Evolutionary conservation across 2,113 vertebrate species (phyloP).

Genomic region (Acrocephalus kingi): DNA sequence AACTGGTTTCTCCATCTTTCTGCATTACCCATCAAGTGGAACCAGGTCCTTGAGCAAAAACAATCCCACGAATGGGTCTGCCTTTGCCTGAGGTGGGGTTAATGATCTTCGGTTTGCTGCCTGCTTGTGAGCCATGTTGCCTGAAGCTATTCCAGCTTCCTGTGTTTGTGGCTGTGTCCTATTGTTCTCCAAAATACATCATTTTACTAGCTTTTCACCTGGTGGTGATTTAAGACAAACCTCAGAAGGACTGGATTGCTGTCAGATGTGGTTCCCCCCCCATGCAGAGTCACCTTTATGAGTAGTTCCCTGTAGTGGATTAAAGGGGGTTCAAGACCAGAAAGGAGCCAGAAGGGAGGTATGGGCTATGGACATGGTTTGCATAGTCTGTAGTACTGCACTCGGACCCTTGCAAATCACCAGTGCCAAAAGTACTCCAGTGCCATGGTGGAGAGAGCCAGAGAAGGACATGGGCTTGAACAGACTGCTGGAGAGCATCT

Average conservation of each 20-base stretch:
- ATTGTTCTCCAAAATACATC: neutral
- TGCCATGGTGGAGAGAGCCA: neutral
- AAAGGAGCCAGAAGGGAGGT: neutral
- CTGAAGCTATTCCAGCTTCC: neutral
- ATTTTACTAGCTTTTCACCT: neutral
- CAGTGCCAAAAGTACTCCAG: neutral
- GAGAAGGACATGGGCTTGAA: neutral
- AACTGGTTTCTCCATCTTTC: no score
- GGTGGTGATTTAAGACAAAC: neutral
- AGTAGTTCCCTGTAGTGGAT: neutral
- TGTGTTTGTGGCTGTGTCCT: neutral
- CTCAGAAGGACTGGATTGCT: neutral
- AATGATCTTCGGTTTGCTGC: neutral
- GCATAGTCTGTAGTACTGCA: neutral
- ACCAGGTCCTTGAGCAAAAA: no score
- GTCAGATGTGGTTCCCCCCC: neutral
- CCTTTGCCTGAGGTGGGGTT: no score
- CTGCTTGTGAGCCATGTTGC: neutral
- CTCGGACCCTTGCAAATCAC: neutral
- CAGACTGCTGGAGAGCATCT: neutral
- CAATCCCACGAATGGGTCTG: no score
- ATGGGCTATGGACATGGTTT: neutral
- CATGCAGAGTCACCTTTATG: neutral
- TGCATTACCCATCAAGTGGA: no score
- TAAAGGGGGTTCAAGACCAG: neutral